Evolutionary conservation across 2,888 invertebrate species (phyloP).

Genomic region (Tholera decimalis): DNA sequence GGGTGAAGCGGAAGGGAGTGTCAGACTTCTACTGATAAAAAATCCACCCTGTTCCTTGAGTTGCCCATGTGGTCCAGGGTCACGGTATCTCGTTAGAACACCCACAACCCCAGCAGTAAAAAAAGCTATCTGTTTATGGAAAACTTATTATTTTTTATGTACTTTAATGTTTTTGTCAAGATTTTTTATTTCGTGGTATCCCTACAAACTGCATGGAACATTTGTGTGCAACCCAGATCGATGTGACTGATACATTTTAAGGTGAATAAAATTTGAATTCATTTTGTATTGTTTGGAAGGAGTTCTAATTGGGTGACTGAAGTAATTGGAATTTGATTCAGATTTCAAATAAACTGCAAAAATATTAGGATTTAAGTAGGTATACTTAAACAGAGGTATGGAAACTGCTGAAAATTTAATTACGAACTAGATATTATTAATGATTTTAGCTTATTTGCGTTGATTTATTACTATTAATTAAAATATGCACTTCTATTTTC

Average conservation of each 20-base stretch:
- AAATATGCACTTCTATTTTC: too few species aligned
- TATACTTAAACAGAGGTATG: not conserved
- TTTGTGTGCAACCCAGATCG: slow-evolving; percentile 73
- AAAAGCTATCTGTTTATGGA: too few species aligned
- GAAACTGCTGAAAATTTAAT: not conserved
- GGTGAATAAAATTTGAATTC: slow-evolving; percentile 78
- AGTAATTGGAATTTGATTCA: not conserved
- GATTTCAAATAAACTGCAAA: not conserved
- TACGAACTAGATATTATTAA: too few species aligned
- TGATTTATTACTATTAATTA: too few species aligned
- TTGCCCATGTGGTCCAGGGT: too few species aligned
- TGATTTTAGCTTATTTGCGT: too few species aligned
- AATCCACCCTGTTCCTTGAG: too few species aligned
- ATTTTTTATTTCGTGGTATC: slow-evolving; percentile 14
- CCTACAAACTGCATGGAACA: slow-evolving; percentile 70
- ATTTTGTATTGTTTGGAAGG: slow-evolving; percentile 38
- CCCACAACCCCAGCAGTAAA: too few species aligned
- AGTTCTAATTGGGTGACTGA: slow-evolving; percentile 42
- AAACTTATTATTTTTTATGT: too few species aligned
- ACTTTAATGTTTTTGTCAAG: not conserved
- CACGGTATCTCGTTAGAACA: too few species aligned
- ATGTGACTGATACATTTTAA: slow-evolving; percentile 72
- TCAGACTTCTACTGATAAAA: too few species aligned
- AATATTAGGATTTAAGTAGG: not conserved
- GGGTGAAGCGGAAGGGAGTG: too few species aligned